Evolutionary conservation across 2,888 invertebrate species (phyloP), one percentile per base, ranked within the genome.

Genomic region (Amphimallon solstitiale): DNA sequence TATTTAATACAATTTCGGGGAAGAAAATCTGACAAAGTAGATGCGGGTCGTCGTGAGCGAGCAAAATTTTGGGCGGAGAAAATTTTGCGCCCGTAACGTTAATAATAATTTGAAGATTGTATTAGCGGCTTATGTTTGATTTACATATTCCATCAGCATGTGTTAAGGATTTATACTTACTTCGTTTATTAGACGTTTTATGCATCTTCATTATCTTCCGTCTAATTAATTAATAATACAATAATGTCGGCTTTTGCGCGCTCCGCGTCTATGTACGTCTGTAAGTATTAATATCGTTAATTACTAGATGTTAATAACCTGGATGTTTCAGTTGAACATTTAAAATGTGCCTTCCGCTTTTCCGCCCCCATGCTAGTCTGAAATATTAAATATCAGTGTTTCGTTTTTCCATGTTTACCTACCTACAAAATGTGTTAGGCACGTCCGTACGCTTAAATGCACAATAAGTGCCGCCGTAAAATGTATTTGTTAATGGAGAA

Each of bases 251-350:
- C 40, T 40, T 56, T 56, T 19, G 19, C 5, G 19, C n/a, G 49
- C 7, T 15, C 34, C 34, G 14, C 35, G 17, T 52, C 10, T 37
- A 12, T 6, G 19, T 19, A 37, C 19, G 37, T 52, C 19, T 19
- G 12, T 19, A n/a, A 7, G 40, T 29, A 56, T 21, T 56, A 40
- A 56, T 40, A 38, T 35, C 23, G 40, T 56, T 56, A 56, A 56
- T 56, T 56, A 40, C 40, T 43, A n/a, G 56, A 56, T 56, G 56
- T 40, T 56, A 56, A 56, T 56, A 56, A 56, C 40, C 14, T 14
- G 38, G 40, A 6, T n/a, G 40, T 21, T 23, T 15, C 40, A 56
- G 43, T 38, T 43, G 23, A 56, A 40, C 56, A 56, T 40, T 56
- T 56, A 40, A 56, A 56, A 56, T 56, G n/a, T 56, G 40, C 56